Percentiles rank a stretch among this genome's conserved stretches.
These are phyloP conservation scores for Torymus auratus DNA, from an alignment of 2,888 invertebrate species.

Conservation along the genomic window DNA sequence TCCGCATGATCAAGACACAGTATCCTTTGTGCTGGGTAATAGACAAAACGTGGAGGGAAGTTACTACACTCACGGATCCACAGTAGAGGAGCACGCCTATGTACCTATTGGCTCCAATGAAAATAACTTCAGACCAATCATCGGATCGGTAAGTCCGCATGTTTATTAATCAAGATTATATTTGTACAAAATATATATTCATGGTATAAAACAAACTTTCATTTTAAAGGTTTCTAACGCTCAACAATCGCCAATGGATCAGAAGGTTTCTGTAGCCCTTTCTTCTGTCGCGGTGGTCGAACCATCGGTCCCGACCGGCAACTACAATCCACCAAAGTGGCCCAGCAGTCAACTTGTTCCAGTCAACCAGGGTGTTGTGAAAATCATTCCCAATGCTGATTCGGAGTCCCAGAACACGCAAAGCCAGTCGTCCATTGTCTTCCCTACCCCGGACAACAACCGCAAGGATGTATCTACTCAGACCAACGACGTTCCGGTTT, in stretches of 20 bases:
- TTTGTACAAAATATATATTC: constrained; percentile 70
- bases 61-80: constrained; percentile 76
- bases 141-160: constrained; percentile 67
- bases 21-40: constrained; percentile 82
- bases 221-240: constrained; percentile 38
- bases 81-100: constrained; percentile 78
- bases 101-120: constrained; percentile 61
- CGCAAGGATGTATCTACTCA: neutral
- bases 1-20: constrained; percentile 82
- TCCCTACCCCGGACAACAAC: constrained; percentile 44
- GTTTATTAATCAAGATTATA: neutral
- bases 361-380: constrained; percentile 25
- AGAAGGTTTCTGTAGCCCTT: constrained; percentile 63
- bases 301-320: constrained; percentile 48
- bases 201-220: neutral
- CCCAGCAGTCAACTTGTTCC: constrained; percentile 55
- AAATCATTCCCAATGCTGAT: neutral
- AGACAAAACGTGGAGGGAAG: constrained; percentile 80
- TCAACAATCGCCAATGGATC: constrained; percentile 60
- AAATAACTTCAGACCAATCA: constrained; percentile 64
- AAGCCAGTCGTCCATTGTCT: constrained; percentile 54
- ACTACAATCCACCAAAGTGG: constrained; percentile 64
- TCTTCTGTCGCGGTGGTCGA: constrained; percentile 64
- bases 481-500: neutral
- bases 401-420: constrained; percentile 21